Base-by-base conservation (phyloP, 1,140 invertebrate species). In the Pseudobourletiella spinata region DNA sequence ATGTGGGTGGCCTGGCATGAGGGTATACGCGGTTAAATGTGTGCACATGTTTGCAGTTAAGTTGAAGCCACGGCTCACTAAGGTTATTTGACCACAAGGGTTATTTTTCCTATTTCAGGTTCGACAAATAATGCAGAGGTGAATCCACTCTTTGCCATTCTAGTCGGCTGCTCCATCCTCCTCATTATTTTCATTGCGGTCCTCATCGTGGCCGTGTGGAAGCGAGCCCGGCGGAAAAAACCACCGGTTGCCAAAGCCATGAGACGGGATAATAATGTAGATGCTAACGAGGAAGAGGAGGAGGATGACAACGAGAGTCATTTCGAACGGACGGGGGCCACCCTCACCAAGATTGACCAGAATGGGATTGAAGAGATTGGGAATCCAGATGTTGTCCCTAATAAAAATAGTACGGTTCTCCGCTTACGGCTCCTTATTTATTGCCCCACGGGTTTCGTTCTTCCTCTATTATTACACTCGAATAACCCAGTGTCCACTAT, bases 321-420 rank as follows among this genome's bases (percentile, higher is more conserved):
- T 39, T 67, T 70, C 52, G 56, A 67, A 43, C 50, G 58, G 24
- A 42, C 55, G 30, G 65, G 61, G 35, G 26, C 58, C 15, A 43
- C 63, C 28, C 54, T 65, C n/a, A 67, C 68, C 2, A 70, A 70
- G 67, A 55, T 70, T 50, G 68, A 69, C 57, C 64, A 65, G 46
- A 70, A 59, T 64, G 51, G 60, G 48, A 29, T 70, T 24, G 65
- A 70, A 26, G 65, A 67, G 35, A 64, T 70, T 65, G 68, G 65
- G 28, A 70, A 89, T 78, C 87, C 87, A 18, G 87, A 89, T 75
- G 87, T 89, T 68, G 88, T 89, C 75, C 84, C 86, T 65, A 87
- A 86, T 79, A 84, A 88, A 78, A 87, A 88, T 77, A 86, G 87
- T 88, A 74, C 82, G 81, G 44, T 1, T n/a, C n/a, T n/a, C n/a